Conservation (phyloP, 92 coral and sea anemone genomes). For the Bergia puertoricense region DNA sequence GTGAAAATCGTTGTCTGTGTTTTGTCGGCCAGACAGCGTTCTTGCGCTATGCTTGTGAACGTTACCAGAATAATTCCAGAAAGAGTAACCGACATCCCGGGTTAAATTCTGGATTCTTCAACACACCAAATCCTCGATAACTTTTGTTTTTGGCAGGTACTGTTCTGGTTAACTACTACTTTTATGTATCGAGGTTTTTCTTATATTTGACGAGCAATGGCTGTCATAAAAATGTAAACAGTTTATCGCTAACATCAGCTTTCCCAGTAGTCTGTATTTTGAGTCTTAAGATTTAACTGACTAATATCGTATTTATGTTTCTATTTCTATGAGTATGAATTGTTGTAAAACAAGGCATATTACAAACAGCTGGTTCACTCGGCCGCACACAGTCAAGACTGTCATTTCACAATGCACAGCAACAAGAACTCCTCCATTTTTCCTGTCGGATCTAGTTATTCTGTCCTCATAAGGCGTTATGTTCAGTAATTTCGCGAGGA, state of each 20-base stretch:
- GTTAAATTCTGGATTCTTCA: background rate
- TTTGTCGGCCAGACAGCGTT: background rate
- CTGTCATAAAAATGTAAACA: background rate
- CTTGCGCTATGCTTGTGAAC: background rate
- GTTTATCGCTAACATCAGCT: background rate
- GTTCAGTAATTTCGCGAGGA: background rate
- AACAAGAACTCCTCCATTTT: background rate
- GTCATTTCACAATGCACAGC: background rate
- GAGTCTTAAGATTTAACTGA: background rate
- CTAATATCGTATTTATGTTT: background rate
- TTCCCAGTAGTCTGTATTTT: background rate
- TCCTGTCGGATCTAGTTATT: background rate
- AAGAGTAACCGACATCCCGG: background rate
- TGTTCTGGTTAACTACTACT: background rate
- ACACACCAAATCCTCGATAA: background rate
- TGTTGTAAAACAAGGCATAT: background rate
- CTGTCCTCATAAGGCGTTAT: background rate
- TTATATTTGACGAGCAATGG: background rate
- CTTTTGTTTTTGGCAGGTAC: background rate
- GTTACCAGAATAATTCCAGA: background rate
- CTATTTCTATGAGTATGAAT: background rate
- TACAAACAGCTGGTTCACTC: background rate
- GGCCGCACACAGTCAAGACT: conserved; percentile 11
- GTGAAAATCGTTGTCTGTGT: background rate
- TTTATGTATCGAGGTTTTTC: background rate